These are phyloP conservation scores for Acanthococcus lagerstroemiae DNA, from an alignment of 2,888 invertebrate genomes.

Conservation along the genomic window DNA sequence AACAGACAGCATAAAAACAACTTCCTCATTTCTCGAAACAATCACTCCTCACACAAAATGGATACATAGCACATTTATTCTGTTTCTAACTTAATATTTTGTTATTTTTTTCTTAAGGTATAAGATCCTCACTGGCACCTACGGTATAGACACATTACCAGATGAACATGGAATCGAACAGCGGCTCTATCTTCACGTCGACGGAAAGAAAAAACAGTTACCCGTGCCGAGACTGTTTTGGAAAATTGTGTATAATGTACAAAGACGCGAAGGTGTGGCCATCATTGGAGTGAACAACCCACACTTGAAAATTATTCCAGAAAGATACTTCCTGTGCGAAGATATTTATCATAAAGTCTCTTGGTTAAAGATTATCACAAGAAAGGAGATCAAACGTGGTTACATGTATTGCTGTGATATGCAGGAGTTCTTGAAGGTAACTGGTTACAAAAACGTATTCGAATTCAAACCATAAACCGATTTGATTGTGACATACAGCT, in stretches of 20 bases:
- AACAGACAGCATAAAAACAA: too few relatives aligned
- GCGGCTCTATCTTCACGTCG: slow-evolving; percentile 32
- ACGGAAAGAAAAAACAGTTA: slow-evolving; percentile 1
- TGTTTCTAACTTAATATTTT: background rate
- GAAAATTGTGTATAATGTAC: slow-evolving; percentile 51
- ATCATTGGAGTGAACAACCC: slow-evolving; percentile 57
- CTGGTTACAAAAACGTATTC: slow-evolving; percentile 1
- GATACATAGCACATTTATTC: too few relatives aligned
- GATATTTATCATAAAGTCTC: slow-evolving; percentile 43
- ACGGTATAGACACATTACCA: slow-evolving; percentile 49
- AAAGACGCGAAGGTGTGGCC: slow-evolving; percentile 47
- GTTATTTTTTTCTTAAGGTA: background rate
- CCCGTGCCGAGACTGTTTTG: slow-evolving; percentile 49
- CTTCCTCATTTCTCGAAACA: too few relatives aligned
- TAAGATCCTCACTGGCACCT: slow-evolving; percentile 47
- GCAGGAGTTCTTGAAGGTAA: slow-evolving; percentile 47
- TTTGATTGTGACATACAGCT: too few relatives aligned
- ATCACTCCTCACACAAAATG: too few relatives aligned
- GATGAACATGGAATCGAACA: slow-evolving; percentile 44
- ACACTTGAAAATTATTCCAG: slow-evolving; percentile 39
- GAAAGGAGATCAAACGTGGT: slow-evolving; percentile 46
- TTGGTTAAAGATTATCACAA: slow-evolving; percentile 51
- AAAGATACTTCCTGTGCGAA: slow-evolving; percentile 44
- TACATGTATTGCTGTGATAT: slow-evolving; percentile 55
- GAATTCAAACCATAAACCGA: too few relatives aligned